phyloP scores from a whole-genome alignment of 2,888 invertebrate genomes.

The Lasioglossum pauxillum region DNA sequence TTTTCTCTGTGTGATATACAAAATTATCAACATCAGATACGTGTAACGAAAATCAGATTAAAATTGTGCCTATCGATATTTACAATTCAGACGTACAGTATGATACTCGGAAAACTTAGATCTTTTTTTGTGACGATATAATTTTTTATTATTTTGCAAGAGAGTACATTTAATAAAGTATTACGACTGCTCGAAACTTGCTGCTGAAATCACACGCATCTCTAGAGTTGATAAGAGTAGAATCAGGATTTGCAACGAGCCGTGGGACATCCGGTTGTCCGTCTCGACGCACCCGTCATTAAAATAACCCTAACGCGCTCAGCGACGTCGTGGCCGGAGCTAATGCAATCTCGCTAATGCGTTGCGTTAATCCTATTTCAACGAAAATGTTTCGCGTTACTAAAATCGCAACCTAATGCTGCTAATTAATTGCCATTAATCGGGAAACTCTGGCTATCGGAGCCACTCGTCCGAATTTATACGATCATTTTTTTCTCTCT shows the following conservation, averaged over 20 bases:
- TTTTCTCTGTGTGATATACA: neutral
- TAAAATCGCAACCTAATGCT: slow-evolving; percentile 46
- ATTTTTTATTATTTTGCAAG: too few species aligned
- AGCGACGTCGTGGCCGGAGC: slow-evolving; percentile 15
- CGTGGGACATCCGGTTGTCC: neutral
- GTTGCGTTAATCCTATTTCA: slow-evolving; percentile 49
- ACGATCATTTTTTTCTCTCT: neutral
- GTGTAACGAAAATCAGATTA: too few species aligned
- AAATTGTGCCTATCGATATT: too few species aligned
- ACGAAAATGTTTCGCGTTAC: slow-evolving; percentile 48
- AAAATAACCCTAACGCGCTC: neutral
- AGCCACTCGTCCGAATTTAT: neutral
- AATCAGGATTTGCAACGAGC: neutral
- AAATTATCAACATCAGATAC: neutral
- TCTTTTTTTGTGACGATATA: too few species aligned
- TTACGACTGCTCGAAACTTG: neutral
- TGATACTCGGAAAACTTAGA: too few species aligned
- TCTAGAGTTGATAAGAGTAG: neutral
- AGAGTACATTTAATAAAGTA: too few species aligned
- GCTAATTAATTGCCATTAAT: slow-evolving; percentile 56
- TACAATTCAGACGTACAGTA: too few species aligned
- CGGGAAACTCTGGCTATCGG: neutral
- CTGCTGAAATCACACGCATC: too few species aligned
- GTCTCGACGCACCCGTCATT: neutral
- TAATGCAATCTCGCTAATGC: slow-evolving; percentile 53